Evolutionary conservation across 2,797 vertebrate species (phyloP).

Genomic region (Centropyge bicolor): DNA sequence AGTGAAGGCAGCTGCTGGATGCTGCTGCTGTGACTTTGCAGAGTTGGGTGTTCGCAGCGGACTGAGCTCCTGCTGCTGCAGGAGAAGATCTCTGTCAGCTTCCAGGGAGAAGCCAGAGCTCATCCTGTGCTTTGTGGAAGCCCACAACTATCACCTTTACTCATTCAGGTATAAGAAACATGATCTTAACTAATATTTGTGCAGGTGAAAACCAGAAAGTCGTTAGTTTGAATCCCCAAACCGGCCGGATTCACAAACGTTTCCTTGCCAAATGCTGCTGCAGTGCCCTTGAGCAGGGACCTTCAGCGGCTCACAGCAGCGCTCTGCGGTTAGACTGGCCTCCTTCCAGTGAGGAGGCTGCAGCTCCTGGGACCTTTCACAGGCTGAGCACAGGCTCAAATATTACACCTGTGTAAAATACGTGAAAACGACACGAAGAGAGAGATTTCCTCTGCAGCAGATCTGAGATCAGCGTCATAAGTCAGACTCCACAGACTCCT

Average conservation of each 20-base stretch:
- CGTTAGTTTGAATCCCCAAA: background rate
- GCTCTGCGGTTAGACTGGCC: constrained; percentile 30
- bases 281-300: constrained; percentile 34
- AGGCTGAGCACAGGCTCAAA: background rate
- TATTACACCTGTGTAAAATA: background rate
- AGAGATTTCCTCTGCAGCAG: background rate
- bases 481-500: background rate
- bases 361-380: background rate
- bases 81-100: background rate
- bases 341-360: constrained; percentile 19
- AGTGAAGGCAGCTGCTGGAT: background rate
- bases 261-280: background rate
- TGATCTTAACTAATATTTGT: background rate
- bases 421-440: background rate
- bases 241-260: background rate
- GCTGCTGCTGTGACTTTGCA: background rate
- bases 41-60: background rate
- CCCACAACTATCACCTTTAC: background rate
- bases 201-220: background rate
- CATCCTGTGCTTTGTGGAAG: background rate
- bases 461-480: background rate
- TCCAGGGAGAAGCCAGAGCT: background rate
- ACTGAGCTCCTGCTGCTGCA: background rate
- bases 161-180: background rate
- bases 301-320: constrained; percentile 10